phyloP scores from a whole-genome alignment of 1,140 invertebrate species.

The Glomeris maerens region DNA sequence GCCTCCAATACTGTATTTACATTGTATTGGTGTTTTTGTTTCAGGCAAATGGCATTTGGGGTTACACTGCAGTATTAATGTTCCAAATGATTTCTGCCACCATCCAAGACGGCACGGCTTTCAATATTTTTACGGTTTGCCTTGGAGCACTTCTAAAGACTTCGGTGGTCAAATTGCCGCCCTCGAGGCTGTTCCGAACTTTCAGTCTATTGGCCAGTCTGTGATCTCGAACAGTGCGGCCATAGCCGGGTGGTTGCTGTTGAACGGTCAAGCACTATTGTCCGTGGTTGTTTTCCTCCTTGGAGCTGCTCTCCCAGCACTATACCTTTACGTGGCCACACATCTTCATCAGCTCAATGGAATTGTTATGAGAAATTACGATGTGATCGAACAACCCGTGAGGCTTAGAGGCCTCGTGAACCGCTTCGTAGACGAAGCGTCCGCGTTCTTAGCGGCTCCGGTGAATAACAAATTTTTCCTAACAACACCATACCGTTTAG shows the following conservation, averaged over 20 bases:
- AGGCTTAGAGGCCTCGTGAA: constrained; percentile 20
- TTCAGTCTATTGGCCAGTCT: too few relatives aligned
- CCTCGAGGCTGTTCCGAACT: background rate
- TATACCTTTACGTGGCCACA: constrained; percentile 8
- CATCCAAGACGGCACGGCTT: constrained; percentile 36
- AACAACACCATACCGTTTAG: too few relatives aligned
- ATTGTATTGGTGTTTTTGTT: too few relatives aligned
- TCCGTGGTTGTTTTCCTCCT: background rate
- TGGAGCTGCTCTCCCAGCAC: background rate
- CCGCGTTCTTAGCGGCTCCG: too few relatives aligned
- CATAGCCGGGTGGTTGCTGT: background rate
- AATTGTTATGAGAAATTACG: constrained; percentile 23
- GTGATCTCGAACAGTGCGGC: too few relatives aligned
- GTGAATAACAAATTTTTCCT: too few relatives aligned
- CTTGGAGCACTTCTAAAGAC: constrained; percentile 32
- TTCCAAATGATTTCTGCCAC: constrained; percentile 24
- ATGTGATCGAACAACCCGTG: constrained; percentile 23
- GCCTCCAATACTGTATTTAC: too few relatives aligned
- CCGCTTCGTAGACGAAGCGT: constrained; percentile 21
- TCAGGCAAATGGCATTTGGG: constrained; percentile 39
- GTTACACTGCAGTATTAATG: constrained; percentile 21
- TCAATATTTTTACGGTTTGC: constrained; percentile 35
- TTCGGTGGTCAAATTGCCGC: constrained; percentile 14
- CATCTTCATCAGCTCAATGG: constrained; percentile 24
- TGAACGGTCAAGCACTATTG: background rate